Percentiles rank a stretch among this genome's conserved stretches.
Evolutionary conservation across 1,140 invertebrate species (phyloP).

Genomic region (Heterodera schachtii): DNA sequence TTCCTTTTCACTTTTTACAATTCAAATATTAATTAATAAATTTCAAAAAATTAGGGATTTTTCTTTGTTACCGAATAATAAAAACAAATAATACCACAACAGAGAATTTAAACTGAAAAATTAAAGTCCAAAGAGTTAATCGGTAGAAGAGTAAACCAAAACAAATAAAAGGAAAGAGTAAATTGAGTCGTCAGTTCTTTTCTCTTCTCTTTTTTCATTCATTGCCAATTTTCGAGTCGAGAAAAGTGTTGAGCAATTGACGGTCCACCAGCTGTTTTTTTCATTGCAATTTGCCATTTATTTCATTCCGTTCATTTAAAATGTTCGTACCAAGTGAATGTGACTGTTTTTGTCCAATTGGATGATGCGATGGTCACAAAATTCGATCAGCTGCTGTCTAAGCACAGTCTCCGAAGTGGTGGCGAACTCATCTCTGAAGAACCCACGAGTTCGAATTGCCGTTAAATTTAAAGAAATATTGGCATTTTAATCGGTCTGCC

Average conservation of each 20-base stretch:
- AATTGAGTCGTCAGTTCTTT: too few relatives aligned
- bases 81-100: too few relatives aligned
- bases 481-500: background rate
- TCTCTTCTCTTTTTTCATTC: too few relatives aligned
- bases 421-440: slow-evolving; percentile 37
- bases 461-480: too few relatives aligned
- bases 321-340: slow-evolving; percentile 28
- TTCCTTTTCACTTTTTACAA: too few relatives aligned
- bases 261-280: background rate
- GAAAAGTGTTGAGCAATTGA: background rate
- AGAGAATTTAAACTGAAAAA: too few relatives aligned
- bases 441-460: background rate
- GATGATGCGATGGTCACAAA: slow-evolving; percentile 28
- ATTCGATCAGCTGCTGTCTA: slow-evolving; percentile 34
- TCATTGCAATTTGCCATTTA: background rate
- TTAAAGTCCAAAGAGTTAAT: too few relatives aligned
- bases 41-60: too few relatives aligned
- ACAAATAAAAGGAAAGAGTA: too few relatives aligned
- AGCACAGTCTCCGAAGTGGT: slow-evolving; percentile 34
- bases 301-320: background rate
- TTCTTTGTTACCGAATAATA: too few relatives aligned
- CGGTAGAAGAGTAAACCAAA: too few relatives aligned
- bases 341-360: slow-evolving; percentile 30
- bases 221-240: background rate
- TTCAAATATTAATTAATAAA: too few relatives aligned